Conservation (phyloP, 2,888 invertebrate species). For the Trissoscelio sp. region DNA sequence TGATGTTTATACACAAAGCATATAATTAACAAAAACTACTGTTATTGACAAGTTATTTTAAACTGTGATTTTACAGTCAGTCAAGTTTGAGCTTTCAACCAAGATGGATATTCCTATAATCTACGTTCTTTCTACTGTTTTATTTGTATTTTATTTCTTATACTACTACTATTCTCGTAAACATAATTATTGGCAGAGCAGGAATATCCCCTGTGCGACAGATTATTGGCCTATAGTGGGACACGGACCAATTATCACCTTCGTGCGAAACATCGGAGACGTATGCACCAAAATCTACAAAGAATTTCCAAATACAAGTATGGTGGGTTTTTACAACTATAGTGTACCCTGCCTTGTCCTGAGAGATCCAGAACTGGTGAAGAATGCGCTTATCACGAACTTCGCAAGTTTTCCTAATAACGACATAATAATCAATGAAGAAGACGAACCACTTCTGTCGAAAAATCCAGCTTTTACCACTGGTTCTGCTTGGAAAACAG, state of each 20-base stretch:
- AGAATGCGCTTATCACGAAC: slow-evolving; percentile 69
- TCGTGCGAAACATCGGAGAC: slow-evolving; percentile 23
- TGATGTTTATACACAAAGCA: too few relatives aligned
- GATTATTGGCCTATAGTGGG: slow-evolving; percentile 70
- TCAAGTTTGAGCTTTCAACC: neutral
- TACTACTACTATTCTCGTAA: slow-evolving; percentile 43
- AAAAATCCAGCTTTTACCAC: slow-evolving; percentile 73
- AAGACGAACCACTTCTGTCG: slow-evolving; percentile 70
- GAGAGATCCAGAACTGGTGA: slow-evolving; percentile 73
- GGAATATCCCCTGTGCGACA: slow-evolving; percentile 50
- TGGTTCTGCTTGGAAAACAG: slow-evolving; percentile 71
- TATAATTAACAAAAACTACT: too few relatives aligned
- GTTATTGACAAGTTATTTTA: too few relatives aligned
- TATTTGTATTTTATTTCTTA: neutral
- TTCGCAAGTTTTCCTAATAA: slow-evolving; percentile 73
- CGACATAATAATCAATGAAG: slow-evolving; percentile 54
- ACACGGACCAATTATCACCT: slow-evolving; percentile 60
- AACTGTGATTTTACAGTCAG: neutral
- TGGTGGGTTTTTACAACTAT: slow-evolving; percentile 74
- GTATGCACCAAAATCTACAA: slow-evolving; percentile 69
- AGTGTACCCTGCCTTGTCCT: slow-evolving; percentile 69
- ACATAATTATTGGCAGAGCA: slow-evolving; percentile 64
- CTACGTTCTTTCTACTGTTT: neutral
- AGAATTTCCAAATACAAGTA: slow-evolving; percentile 64
- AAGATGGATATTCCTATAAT: neutral